Percentiles rank a stretch among this genome's conserved stretches.
phyloP scores from a whole-genome alignment of 2,113 vertebrate genomes.

The Myiozetetes cayanensis region DNA sequence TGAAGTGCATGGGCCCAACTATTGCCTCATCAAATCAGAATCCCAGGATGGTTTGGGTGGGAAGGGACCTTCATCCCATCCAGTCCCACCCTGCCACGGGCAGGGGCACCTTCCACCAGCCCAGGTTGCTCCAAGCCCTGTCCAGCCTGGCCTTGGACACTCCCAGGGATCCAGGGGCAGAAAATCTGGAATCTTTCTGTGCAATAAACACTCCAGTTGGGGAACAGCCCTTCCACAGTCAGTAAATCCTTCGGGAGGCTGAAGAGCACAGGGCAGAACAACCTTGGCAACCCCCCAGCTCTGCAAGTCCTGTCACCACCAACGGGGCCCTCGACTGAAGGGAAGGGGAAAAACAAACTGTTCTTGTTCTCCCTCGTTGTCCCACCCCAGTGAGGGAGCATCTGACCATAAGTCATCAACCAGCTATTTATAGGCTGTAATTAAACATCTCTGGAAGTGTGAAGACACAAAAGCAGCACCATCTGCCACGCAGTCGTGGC shows the following conservation, averaged over 20 bases:
- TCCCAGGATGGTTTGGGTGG: too few relatives aligned
- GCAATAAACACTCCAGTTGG: neutral
- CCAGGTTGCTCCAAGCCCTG: neutral
- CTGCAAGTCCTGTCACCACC: neutral
- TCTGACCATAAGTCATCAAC: neutral
- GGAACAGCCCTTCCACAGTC: neutral
- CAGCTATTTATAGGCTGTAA: constrained; percentile 48
- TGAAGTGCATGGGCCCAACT: neutral
- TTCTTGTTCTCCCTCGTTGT: neutral
- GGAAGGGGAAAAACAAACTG: rapidly evolving
- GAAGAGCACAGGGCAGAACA: neutral
- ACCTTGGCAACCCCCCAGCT: neutral
- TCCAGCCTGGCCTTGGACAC: rapidly evolving
- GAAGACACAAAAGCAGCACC: constrained; percentile 36
- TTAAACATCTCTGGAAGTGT: constrained; percentile 20
- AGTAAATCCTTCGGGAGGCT: neutral
- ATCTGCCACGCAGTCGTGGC: constrained; percentile 19
- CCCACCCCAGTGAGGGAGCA: neutral
- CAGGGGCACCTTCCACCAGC: neutral
- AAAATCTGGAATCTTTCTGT: neutral
- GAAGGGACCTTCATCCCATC: neutral
- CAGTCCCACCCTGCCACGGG: neutral
- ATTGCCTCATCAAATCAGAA: neutral
- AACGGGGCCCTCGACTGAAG: too few relatives aligned
- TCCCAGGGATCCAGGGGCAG: neutral